phyloP scores from a whole-genome alignment of 2,113 vertebrate genomes.

The Archilochus colubris region DNA sequence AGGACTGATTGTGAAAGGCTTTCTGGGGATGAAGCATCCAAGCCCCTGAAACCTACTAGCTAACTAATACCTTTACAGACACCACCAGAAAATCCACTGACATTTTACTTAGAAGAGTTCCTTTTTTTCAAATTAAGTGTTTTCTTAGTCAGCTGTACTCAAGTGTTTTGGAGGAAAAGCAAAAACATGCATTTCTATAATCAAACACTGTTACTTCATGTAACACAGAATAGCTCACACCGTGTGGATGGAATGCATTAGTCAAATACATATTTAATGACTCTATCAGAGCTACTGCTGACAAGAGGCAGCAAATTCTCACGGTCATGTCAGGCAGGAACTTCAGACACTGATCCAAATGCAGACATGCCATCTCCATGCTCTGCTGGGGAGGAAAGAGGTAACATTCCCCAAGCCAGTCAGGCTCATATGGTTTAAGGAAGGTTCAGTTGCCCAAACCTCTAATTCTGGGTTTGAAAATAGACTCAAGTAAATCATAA shows the following conservation, averaged over 20 bases:
- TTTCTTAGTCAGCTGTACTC: neutral
- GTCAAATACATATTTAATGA: rapidly evolving
- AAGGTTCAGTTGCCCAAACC: neutral
- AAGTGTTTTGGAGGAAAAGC: neutral
- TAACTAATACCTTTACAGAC: neutral
- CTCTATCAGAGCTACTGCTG: neutral
- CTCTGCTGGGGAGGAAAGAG: neutral
- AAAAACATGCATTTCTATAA: neutral
- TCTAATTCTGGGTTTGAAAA: neutral
- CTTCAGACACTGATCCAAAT: rapidly evolving
- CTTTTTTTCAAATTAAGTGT: neutral
- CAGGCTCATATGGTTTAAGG: neutral
- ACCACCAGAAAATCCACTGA: neutral
- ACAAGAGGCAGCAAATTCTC: neutral
- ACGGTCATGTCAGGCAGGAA: neutral
- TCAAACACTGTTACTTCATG: neutral
- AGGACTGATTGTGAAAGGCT: neutral
- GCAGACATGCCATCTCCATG: neutral
- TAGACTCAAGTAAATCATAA: neutral
- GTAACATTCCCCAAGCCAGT: neutral
- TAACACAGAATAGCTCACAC: neutral
- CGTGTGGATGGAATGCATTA: rapidly evolving
- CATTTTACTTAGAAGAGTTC: neutral
- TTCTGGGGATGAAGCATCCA: neutral
- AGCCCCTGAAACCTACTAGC: rapidly evolving